Evolutionary conservation across 1,140 invertebrate species (phyloP).

Genomic region (Nylanderia fulva): DNA sequence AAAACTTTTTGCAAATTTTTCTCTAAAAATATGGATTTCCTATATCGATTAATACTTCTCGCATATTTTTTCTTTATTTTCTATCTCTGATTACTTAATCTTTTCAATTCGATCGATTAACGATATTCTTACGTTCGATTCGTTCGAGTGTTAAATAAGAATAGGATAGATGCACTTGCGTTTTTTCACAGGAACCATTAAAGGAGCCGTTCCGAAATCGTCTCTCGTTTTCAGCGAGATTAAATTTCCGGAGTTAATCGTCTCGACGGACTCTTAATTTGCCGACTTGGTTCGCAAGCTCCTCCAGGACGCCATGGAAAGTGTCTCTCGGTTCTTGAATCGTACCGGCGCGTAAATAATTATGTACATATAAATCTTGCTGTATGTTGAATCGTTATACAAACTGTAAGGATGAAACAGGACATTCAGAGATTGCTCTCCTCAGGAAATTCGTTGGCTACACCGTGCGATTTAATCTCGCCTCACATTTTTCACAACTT

Average conservation of each 20-base stretch:
- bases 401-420: constrained; percentile 44
- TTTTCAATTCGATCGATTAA: constrained; percentile 61
- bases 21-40: neutral
- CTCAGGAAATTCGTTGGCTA: neutral
- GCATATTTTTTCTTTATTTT: neutral
- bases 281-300: constrained; percentile 69
- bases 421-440: constrained; percentile 41
- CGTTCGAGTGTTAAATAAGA: constrained; percentile 32
- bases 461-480: neutral
- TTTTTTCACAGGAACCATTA: constrained; percentile 69
- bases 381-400: neutral
- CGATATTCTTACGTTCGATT: neutral
- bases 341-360: constrained; percentile 67
- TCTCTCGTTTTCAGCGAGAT: constrained; percentile 73
- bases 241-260: constrained; percentile 75
- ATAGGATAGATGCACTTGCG: constrained; percentile 47
- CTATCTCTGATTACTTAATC: constrained; percentile 18
- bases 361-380: constrained; percentile 39
- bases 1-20: neutral
- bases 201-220: constrained; percentile 69
- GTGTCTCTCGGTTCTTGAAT: constrained; percentile 28
- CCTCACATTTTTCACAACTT: neutral
- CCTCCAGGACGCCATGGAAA: constrained; percentile 59
- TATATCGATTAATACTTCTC: neutral
- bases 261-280: constrained; percentile 74